Evolutionary conservation across 2,113 vertebrate genomes (phyloP).

Genomic region (Oriolus oriolus): DNA sequence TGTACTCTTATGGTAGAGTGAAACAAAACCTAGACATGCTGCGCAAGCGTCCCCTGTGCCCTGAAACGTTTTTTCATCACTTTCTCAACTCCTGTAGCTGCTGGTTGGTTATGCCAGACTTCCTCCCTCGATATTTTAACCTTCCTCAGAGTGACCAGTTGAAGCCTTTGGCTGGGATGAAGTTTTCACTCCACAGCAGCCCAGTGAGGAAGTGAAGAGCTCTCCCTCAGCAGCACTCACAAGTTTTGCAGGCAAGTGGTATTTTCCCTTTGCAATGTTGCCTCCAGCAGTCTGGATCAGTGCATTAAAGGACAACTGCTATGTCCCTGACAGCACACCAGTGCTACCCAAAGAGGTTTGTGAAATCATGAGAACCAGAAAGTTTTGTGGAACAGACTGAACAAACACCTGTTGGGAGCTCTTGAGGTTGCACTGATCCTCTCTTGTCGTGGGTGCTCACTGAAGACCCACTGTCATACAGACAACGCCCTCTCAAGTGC

Average conservation of each 20-base stretch:
- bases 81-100: not conserved
- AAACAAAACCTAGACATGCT: not conserved
- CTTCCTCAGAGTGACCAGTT: not conserved
- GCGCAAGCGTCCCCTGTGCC: accelerated
- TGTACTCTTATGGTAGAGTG: not conserved
- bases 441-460: accelerated
- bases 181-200: not conserved
- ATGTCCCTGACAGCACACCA: not conserved
- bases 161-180: not conserved
- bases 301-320: accelerated
- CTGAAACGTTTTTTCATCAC: not conserved
- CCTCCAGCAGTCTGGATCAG: not conserved
- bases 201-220: not conserved
- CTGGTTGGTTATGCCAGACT: not conserved
- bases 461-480: not conserved
- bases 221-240: not conserved
- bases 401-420: not conserved
- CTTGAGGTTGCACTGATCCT: not conserved
- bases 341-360: not conserved
- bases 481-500: not conserved
- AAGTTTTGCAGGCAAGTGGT: not conserved
- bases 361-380: not conserved
- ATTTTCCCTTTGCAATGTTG: not conserved
- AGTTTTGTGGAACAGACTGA: not conserved
- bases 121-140: not conserved